These are phyloP conservation scores for Neolamprologus modestus DNA, from an alignment of 2,113 vertebrate species.

Conservation along the genomic window DNA sequence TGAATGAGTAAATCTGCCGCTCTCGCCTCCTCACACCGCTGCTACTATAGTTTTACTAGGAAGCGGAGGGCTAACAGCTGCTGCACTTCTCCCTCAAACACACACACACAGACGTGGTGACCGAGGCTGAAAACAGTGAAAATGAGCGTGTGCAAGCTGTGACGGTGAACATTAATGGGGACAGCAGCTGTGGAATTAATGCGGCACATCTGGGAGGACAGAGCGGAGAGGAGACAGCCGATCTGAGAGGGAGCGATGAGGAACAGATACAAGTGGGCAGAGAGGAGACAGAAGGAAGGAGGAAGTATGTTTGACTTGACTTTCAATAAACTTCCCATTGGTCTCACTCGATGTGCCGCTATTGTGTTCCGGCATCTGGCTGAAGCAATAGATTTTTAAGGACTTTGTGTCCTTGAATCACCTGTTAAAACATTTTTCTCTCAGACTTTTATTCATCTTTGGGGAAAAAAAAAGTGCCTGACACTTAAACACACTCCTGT, in stretches of 20 bases:
- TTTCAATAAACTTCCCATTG: constrained; percentile 29
- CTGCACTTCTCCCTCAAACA: not conserved
- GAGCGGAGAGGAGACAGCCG: constrained; percentile 16
- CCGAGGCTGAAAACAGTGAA: constrained; percentile 8
- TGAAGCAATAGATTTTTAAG: not conserved
- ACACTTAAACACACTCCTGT: not conserved
- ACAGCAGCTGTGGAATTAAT: constrained; percentile 71
- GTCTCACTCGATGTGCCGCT: not conserved
- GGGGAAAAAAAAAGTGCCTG: not conserved
- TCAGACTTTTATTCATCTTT: not conserved
- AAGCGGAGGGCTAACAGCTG: constrained; percentile 39
- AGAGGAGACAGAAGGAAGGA: not conserved
- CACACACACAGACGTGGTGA: not conserved
- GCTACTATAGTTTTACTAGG: constrained; percentile 36
- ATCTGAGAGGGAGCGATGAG: constrained; percentile 10
- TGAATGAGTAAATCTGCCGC: constrained; percentile 45
- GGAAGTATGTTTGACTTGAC: constrained; percentile 29
- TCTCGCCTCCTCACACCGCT: constrained; percentile 30
- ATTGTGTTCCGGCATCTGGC: not conserved
- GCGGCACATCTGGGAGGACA: constrained; percentile 64
- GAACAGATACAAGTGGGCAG: constrained; percentile 13
- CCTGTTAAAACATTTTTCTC: not conserved
- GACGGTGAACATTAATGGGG: constrained; percentile 64
- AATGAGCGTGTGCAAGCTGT: constrained; percentile 60
- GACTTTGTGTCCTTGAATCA: not conserved